phyloP scores from a whole-genome alignment of 2,888 invertebrate genomes.

The Malacosoma neustria region DNA sequence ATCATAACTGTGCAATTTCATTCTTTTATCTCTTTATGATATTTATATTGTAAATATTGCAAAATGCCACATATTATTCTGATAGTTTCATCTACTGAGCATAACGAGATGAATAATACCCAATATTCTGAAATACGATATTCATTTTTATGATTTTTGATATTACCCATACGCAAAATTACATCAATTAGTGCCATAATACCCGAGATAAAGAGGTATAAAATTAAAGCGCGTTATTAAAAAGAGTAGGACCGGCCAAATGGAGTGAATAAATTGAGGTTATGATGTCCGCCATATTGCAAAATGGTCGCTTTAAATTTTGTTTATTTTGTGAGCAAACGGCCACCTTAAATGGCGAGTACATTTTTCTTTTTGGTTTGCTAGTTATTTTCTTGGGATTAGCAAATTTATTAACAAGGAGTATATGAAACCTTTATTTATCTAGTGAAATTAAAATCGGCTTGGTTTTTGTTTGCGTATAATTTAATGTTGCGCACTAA shows the following conservation, averaged over 20 bases:
- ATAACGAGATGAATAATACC: not conserved
- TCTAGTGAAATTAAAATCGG: too few relatives aligned
- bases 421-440: too few relatives aligned
- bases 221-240: conserved; percentile 67
- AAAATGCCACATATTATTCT: not conserved
- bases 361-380: conserved; percentile 4
- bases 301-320: conserved; percentile 46
- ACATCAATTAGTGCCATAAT: conserved; percentile 50
- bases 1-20: too few relatives aligned
- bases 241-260: conserved; percentile 61
- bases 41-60: too few relatives aligned
- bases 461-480: too few relatives aligned
- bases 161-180: conserved; percentile 40
- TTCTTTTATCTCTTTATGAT: too few relatives aligned
- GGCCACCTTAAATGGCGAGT: conserved; percentile 17
- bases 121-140: conserved; percentile 20
- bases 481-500: too few relatives aligned
- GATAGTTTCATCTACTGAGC: not conserved
- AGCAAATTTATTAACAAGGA: too few relatives aligned
- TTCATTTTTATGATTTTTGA: conserved; percentile 12
- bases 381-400: too few relatives aligned
- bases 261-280: conserved; percentile 56
- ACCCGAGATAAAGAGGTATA: conserved; percentile 54
- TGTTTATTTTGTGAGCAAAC: conserved; percentile 32
- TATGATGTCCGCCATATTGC: conserved; percentile 51